phyloP scores from a whole-genome alignment of 2,888 invertebrate genomes.

The Trachelus tabidus region DNA sequence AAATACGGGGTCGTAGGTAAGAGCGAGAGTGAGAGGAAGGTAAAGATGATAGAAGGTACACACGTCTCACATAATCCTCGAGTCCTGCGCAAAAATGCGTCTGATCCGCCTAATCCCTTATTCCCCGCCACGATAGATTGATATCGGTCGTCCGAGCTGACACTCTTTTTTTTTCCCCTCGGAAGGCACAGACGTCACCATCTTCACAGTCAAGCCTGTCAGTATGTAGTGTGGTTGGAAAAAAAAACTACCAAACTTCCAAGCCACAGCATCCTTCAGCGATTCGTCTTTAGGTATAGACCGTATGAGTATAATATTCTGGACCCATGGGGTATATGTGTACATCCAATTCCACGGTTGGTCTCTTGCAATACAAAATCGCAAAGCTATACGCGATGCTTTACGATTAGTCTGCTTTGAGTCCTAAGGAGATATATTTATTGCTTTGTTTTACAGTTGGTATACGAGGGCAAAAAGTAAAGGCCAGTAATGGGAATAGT shows the following conservation, averaged over 20 bases:
- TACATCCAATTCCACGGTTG: neutral
- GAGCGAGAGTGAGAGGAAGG: slow-evolving; percentile 8
- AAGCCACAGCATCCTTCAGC: neutral
- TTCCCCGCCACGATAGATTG: slow-evolving; percentile 28
- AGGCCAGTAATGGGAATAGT: neutral
- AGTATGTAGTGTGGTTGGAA: neutral
- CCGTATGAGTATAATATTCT: neutral
- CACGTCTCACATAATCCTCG: neutral
- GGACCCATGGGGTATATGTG: neutral
- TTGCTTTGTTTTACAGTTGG: neutral
- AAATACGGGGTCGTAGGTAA: slow-evolving; percentile 6
- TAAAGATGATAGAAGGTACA: slow-evolving; percentile 10
- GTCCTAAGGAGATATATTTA: neutral
- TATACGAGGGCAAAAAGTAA: neutral
- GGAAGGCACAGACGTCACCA: neutral
- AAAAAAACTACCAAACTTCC: neutral
- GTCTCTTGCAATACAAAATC: neutral
- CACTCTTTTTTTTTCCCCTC: slow-evolving; percentile 24
- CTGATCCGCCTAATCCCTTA: slow-evolving; percentile 33
- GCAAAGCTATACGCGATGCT: neutral
- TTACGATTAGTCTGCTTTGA: neutral
- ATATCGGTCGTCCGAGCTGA: slow-evolving; percentile 28
- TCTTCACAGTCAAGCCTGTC: neutral
- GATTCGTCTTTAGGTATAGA: neutral
- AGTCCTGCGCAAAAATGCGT: neutral